Percentiles rank a stretch among this genome's conserved stretches.
Evolutionary conservation across 2,797 vertebrate species (phyloP).

Genomic region (Lateolabrax maculatus): DNA sequence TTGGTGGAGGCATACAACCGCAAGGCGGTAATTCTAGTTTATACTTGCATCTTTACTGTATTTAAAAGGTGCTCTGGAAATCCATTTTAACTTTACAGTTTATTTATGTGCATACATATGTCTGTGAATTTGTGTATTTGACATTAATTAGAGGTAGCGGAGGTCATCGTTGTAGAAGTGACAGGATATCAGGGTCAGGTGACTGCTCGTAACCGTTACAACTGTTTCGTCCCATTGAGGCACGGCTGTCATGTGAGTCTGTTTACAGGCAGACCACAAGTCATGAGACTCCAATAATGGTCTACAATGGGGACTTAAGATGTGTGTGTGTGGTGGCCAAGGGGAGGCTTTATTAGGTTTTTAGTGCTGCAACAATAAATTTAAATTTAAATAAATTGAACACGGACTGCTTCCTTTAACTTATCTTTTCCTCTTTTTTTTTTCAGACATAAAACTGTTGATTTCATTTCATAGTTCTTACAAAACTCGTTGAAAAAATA

Average conservation of each 20-base stretch:
- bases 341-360: not conserved
- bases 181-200: constrained; percentile 59
- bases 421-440: not conserved
- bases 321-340: constrained; percentile 12
- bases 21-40: not conserved
- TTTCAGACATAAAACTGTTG: not conserved
- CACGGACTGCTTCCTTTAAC: not conserved
- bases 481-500: not conserved
- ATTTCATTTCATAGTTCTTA: not conserved
- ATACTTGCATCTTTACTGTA: not conserved
- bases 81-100: not conserved
- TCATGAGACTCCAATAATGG: constrained; percentile 72
- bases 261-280: constrained; percentile 47
- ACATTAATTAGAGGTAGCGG: not conserved
- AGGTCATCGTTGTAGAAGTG: constrained; percentile 8
- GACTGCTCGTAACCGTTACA: constrained; percentile 38
- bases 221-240: constrained; percentile 23
- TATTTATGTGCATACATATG: constrained; percentile 1
- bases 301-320: constrained; percentile 36
- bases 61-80: not conserved
- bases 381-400: not conserved
- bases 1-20: too few species aligned
- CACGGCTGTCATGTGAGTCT: constrained; percentile 71
- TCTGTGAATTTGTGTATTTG: not conserved
- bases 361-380: not conserved